Evolutionary conservation across 2,888 invertebrate genomes (phyloP).

Genomic region (Allolobophora icterica): DNA sequence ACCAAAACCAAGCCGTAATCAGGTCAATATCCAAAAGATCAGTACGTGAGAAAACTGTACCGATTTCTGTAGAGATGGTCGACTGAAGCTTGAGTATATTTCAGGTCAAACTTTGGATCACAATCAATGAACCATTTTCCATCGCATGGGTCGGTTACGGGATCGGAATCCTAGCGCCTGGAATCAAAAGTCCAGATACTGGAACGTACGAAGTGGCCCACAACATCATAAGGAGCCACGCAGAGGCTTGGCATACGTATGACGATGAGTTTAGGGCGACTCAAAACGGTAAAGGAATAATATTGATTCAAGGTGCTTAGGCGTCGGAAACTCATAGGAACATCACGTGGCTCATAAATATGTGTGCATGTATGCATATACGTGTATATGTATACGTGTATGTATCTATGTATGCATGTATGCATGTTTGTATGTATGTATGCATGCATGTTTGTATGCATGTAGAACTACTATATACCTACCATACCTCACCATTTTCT

Average conservation of each 20-base stretch:
- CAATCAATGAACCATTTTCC: conserved; percentile 75
- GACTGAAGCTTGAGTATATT: neutral
- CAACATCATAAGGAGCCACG: conserved; percentile 73
- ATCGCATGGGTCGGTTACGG: conserved; percentile 46
- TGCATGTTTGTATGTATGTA: too few species aligned
- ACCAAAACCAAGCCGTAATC: too few species aligned
- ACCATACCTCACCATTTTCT: too few species aligned
- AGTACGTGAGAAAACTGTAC: too few species aligned
- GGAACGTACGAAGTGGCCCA: conserved; percentile 72
- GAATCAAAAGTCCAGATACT: conserved; percentile 38
- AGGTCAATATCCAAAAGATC: too few species aligned
- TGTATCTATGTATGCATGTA: too few species aligned
- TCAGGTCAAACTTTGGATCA: conserved; percentile 72
- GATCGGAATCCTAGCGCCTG: conserved; percentile 46
- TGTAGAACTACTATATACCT: too few species aligned
- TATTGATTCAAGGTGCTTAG: neutral
- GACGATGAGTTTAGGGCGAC: conserved; percentile 38
- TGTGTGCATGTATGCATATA: too few species aligned
- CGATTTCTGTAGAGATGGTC: too few species aligned
- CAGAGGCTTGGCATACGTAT: conserved; percentile 70
- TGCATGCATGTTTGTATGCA: too few species aligned
- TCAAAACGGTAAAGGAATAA: conserved; percentile 44
- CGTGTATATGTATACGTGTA: too few species aligned
- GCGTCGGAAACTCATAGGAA: neutral
- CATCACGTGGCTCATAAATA: too few species aligned